Base-by-base conservation (phyloP, 2,888 invertebrate species). In the Acrocyrtus sp. region DNA sequence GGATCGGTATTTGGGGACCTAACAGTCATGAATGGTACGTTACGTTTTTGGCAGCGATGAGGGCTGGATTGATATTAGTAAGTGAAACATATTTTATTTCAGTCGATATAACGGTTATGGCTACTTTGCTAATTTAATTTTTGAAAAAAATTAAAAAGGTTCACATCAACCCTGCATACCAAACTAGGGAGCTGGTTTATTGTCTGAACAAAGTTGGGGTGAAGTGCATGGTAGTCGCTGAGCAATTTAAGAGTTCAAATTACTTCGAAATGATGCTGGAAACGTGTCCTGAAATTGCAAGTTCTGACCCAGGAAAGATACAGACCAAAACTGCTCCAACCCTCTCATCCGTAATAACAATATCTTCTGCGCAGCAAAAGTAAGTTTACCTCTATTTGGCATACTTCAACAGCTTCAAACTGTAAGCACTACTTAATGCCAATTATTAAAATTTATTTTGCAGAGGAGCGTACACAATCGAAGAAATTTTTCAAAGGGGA, bases 1-100 rank as follows among this genome's bases (percentile, higher is more conserved):
- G 91, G 8, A 82, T 96, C 2, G 94, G 91, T 0, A 86, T 95
- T 22, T 94, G 92, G 91, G 89, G 91, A 0, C 92, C 93, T 0
- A 95, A 94, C 84, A 86, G 87, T 39, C 83, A 88, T 50, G 90
- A 93, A 82, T 96, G 95, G 95, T 88, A 91, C 72, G 81, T 93
- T 0, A 85, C 89, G 0, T 89, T 90, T 83, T 85, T 91, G 82
- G 94, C 91, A 0, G 88, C 90, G 0, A 88, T 91, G 0, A 88
- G 92, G 76, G 88, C 89, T 1, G 95, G 94, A 0, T 84, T 92
- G 1, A 86, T 92, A 27, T 84, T 92, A 84, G 93, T 92, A 84
- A 84, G 84, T 53, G 19, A 21, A 10, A 6, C 26, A 24, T 15
- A 39, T 27, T 41, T 39, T 12, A 39, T 39, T 4, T 6, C 2